These are phyloP conservation scores for Chloebia gouldiae DNA, from an alignment of 2,113 vertebrate species.

Conservation along the genomic window DNA sequence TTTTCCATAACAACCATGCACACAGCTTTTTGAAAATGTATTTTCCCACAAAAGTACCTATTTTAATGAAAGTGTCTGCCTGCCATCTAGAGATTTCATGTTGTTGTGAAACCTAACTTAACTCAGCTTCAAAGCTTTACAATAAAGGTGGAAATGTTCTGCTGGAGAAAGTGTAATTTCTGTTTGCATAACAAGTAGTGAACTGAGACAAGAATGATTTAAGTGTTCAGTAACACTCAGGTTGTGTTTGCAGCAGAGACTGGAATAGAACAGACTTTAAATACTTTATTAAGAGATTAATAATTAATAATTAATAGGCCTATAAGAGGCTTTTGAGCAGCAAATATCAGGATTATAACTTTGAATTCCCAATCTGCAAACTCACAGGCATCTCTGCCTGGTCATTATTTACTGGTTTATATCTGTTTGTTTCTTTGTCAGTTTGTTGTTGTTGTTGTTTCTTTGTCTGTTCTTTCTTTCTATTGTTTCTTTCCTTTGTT, in stretches of 20 bases:
- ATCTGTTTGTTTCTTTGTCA: neutral
- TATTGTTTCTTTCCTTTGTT: neutral
- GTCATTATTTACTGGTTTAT: neutral
- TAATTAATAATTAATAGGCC: neutral
- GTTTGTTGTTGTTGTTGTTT: neutral
- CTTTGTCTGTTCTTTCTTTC: neutral
- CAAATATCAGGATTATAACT: neutral
- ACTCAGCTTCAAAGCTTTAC: neutral
- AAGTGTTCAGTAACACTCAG: neutral
- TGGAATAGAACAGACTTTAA: neutral
- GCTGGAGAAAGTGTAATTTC: neutral
- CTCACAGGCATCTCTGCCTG: neutral
- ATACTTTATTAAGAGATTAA: neutral
- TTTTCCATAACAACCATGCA: neutral
- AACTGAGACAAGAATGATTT: neutral
- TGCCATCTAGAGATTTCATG: neutral
- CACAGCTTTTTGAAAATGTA: neutral
- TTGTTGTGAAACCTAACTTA: neutral
- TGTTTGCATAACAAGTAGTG: neutral
- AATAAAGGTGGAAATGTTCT: neutral
- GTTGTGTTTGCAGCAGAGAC: neutral
- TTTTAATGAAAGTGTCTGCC: neutral
- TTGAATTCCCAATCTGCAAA: neutral
- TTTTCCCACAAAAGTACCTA: neutral
- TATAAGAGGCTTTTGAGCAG: neutral